Evolutionary conservation across 2,113 vertebrate genomes (phyloP).

Genomic region (Pardalotus punctatus): DNA sequence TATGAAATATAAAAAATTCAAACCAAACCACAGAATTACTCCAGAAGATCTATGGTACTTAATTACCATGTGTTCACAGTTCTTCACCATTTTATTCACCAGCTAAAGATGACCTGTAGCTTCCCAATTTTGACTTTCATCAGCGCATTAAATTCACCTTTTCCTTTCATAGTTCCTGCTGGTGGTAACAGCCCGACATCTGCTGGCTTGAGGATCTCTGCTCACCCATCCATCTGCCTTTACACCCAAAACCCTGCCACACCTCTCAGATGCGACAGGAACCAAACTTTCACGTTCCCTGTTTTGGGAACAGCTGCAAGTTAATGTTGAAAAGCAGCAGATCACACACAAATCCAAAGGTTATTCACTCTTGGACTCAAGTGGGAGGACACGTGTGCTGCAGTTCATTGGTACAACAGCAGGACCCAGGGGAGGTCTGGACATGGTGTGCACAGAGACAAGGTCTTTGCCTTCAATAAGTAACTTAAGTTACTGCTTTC

Average conservation of each 20-base stretch:
- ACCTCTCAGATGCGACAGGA: background rate
- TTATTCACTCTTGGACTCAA: background rate
- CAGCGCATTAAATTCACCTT: background rate
- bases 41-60: background rate
- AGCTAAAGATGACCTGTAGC: background rate
- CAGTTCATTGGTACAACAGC: background rate
- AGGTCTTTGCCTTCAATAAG: background rate
- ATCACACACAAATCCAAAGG: background rate
- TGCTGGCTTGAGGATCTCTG: conserved; percentile 27
- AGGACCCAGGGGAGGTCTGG: background rate
- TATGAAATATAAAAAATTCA: background rate
- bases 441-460: background rate
- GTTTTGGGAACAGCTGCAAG: background rate
- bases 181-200: conserved; percentile 38
- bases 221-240: background rate
- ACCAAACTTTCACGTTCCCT: background rate
- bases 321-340: background rate
- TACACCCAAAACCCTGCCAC: background rate
- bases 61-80: background rate
- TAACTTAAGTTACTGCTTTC: background rate
- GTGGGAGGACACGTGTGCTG: accelerated
- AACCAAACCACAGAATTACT: background rate
- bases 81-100: background rate
- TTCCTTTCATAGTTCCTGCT: background rate
- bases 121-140: background rate